These are phyloP conservation scores for Melanostoma scalare DNA, from an alignment of 2,888 invertebrate genomes.

Conservation along the genomic window DNA sequence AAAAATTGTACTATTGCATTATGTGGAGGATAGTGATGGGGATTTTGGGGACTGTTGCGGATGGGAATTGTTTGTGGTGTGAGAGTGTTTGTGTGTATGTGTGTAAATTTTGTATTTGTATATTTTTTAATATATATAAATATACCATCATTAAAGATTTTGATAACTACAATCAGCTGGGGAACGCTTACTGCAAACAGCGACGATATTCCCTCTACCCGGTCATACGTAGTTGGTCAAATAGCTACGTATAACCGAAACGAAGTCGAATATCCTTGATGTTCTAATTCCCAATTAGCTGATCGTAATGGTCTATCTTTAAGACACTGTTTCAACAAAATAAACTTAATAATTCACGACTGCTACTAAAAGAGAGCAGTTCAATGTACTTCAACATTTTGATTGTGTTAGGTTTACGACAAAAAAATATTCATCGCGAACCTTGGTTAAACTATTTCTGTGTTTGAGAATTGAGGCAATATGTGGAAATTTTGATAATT, in stretches of 20 bases:
- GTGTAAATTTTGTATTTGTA: constrained; percentile 74
- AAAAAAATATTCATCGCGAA: constrained; percentile 21
- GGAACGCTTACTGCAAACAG: neutral
- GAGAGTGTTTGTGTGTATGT: constrained; percentile 55
- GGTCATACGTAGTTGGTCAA: constrained; percentile 23
- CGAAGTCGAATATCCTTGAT: neutral
- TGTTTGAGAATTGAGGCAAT: constrained; percentile 55
- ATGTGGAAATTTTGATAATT: constrained; percentile 81
- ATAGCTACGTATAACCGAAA: constrained; percentile 73
- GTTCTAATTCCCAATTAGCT: constrained; percentile 25
- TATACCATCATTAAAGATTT: constrained; percentile 73
- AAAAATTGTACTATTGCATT: constrained; percentile 82
- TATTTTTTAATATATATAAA: constrained; percentile 63
- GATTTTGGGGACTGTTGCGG: constrained; percentile 49
- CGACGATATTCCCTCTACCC: too few relatives aligned
- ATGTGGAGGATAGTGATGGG: constrained; percentile 79
- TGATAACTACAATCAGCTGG: constrained; percentile 48
- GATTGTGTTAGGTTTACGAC: constrained; percentile 41
- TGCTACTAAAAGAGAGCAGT: constrained; percentile 21
- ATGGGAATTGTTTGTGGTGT: constrained; percentile 55
- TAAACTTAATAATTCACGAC: constrained; percentile 36
- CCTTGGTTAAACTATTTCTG: constrained; percentile 41
- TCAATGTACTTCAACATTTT: constrained; percentile 32
- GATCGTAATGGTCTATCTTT: constrained; percentile 53
- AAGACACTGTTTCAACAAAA: constrained; percentile 49